Base-by-base conservation (phyloP, 2,888 invertebrate species). In the Monopis laevigella region DNA sequence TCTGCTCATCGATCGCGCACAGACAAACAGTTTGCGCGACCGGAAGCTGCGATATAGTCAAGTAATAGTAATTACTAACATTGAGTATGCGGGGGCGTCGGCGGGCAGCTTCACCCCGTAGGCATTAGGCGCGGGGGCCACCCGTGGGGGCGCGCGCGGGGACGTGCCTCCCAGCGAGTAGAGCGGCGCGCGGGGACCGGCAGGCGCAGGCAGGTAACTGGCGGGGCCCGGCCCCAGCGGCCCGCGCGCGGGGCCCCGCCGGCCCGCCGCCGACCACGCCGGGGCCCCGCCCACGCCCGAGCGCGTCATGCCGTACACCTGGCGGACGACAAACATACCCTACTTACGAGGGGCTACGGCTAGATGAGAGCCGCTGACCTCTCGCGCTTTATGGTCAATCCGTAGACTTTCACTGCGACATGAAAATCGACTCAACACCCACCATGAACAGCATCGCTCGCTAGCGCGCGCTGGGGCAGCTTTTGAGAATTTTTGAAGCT, bases 331-430 rank as follows among this genome's bases (percentile, higher is more conserved):
- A 45, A 1, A 1, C 75, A 77, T 46, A 73, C 72, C 2, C n/a
- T 3, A 13, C 14, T 30, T 16, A 12, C 30, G 10, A 13, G 13
- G 3, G n/a, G n/a, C n/a, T n/a, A n/a, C n/a, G n/a, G n/a, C n/a
- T n/a, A n/a, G n/a, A n/a, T n/a, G n/a, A n/a, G n/a, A n/a, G n/a
- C n/a, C n/a, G n/a, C n/a, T n/a, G n/a, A n/a, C 27, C 10, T 14
- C 10, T 39, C 75, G 53, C 28, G 78, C 77, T 48, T 75, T 58
- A 42, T 64, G 56, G 50, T 73, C 71, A 51, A 75, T 67, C 49
- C 63, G n/a, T n/a, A n/a, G n/a, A n/a, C n/a, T n/a, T n/a, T n/a
- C n/a, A n/a, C n/a, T n/a, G n/a, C n/a, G n/a, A n/a, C n/a, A n/a
- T n/a, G n/a, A n/a, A n/a, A n/a, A n/a, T n/a, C n/a, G n/a, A n/a